phyloP scores from a whole-genome alignment of 2,113 vertebrate species.

The Cebus imitator region DNA sequence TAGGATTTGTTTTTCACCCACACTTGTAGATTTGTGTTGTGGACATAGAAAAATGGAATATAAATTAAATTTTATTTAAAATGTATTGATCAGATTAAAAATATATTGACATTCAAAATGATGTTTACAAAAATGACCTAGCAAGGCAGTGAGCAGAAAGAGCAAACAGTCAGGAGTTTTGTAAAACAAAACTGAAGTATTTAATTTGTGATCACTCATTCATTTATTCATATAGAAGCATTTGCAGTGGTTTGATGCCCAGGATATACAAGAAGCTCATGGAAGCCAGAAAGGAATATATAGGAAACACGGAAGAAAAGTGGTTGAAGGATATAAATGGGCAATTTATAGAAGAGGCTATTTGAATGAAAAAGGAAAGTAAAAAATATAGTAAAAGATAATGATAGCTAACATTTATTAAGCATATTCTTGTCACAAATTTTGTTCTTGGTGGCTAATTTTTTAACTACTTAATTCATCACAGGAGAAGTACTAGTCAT shows the following conservation, averaged over 20 bases:
- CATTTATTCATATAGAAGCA: conserved; percentile 14
- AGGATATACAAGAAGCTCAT: not conserved
- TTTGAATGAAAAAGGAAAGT: not conserved
- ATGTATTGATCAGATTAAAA: conserved; percentile 68
- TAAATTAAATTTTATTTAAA: conserved; percentile 66
- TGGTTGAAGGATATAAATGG: not conserved
- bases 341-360: not conserved
- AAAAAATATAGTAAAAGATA: not conserved
- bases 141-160: not conserved
- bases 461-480: not conserved
- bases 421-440: not conserved
- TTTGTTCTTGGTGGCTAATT: not conserved
- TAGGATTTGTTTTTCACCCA: not conserved
- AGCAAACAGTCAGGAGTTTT: not conserved
- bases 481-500: not conserved
- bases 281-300: not conserved
- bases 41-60: conserved; percentile 47
- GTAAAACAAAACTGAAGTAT: conserved; percentile 20
- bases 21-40: conserved; percentile 49
- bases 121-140: conserved; percentile 62
- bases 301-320: not conserved
- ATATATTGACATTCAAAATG: conserved; percentile 41
- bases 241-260: not conserved
- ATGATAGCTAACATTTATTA: not conserved
- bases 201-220: conserved; percentile 20